Conservation (phyloP, 2,888 invertebrate genomes). For the Lottia gigantea region DNA sequence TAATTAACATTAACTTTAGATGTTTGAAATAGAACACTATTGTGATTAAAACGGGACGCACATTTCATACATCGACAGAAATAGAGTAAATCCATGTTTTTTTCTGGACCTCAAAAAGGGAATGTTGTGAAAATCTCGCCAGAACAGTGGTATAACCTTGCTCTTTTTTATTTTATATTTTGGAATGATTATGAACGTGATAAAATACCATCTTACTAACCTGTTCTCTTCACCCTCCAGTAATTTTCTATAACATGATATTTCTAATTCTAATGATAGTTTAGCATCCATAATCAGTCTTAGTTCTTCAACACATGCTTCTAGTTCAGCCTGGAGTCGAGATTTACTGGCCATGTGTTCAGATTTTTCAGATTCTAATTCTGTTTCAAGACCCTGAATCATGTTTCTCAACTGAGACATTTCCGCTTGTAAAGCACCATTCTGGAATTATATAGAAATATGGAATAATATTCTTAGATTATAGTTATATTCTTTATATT, state of each 20-base stretch:
- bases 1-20: no score
- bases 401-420: not conserved
- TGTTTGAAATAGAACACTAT: no score
- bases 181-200: no score
- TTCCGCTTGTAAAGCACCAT: not conserved
- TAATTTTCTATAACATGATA: slow-evolving; percentile 71
- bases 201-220: slow-evolving; percentile 35
- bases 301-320: slow-evolving; percentile 36
- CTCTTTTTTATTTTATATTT: no score
- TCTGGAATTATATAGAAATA: not conserved
- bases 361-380: slow-evolving; percentile 34
- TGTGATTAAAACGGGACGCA: no score
- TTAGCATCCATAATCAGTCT: slow-evolving; percentile 68
- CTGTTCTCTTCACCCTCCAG: slow-evolving; percentile 71
- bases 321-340: slow-evolving; percentile 34
- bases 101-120: no score
- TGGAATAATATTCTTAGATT: no score
- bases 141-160: no score
- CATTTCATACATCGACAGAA: no score
- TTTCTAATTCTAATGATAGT: slow-evolving; percentile 71
- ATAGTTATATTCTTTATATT: no score
- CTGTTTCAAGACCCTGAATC: slow-evolving; percentile 10
- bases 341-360: slow-evolving; percentile 29
- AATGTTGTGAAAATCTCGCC: no score
- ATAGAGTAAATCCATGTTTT: no score